Base-by-base conservation (phyloP, 92 coral and sea anemone species). In the Epizoanthus ramosus region DNA sequence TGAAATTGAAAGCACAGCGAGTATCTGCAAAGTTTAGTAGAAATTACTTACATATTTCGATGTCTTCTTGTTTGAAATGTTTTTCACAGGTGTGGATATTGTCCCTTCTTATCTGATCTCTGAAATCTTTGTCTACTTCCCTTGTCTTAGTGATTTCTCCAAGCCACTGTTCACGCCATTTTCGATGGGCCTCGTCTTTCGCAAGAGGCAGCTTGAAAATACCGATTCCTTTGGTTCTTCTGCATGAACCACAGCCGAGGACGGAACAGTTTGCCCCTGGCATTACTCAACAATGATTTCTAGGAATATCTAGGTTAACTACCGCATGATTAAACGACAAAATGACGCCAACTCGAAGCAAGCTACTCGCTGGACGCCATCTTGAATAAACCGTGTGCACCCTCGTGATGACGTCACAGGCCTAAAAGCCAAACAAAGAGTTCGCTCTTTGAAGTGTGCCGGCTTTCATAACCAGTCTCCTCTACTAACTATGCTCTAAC, bases 81-180 rank as follows among this genome's bases (percentile, higher is more conserved):
- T 69, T 69, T 57, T 81, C 47, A 25, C 85, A 81, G 13, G 85
- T 81, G 53, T 45, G 50, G n/a, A 81, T 63, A 19, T 68, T 69
- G 52, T 80, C 74, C 63, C 37, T 18, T 39, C 35, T 79, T 17
- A 86, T 80, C 33, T 71, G 85, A 8, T 59, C 58, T 80, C 86
- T 72, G 54, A 19, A 28, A 64, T 75, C 16, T 35, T 37, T 39
- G 23, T 61, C 72, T 5, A 79, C 37, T 45, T 65, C 85, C 8
- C 89, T 19, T 9, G 89, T 66, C 70, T 67, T 61, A 25, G 64
- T 45, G 68, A 85, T 43, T 68, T 85, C 66, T 35, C 85, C 79
- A n/a, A 85, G 84, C 88, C 88, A 85, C 33, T 76, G 84, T 10
- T 73, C 84, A 33, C 92, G 80, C 92, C 92, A 85, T 85, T 85